phyloP scores from a whole-genome alignment of 2,888 invertebrate species.

The Ophion costatus region DNA sequence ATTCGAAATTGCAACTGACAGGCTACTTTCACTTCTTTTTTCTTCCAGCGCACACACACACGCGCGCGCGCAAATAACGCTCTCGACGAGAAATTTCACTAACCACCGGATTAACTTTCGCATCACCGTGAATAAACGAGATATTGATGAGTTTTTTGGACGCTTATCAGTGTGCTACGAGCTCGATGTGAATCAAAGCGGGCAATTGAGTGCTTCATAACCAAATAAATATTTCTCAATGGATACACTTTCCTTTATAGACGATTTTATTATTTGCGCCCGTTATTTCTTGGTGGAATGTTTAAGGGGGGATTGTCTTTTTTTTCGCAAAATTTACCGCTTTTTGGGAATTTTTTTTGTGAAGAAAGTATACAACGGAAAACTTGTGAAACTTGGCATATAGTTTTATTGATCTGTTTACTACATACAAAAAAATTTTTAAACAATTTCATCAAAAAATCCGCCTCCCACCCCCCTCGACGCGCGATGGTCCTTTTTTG shows the following conservation, averaged over 20 bases:
- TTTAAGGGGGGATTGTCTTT: too few relatives aligned
- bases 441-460: too few relatives aligned
- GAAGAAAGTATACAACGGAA: too few relatives aligned
- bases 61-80: background rate
- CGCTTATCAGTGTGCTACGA: constrained; percentile 27
- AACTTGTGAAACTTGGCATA: too few relatives aligned
- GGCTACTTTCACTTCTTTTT: constrained; percentile 58
- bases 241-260: background rate
- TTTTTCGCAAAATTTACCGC: too few relatives aligned
- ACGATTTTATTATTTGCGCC: background rate
- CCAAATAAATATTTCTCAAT: constrained; percentile 14
- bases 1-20: constrained; percentile 55
- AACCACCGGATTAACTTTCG: constrained; percentile 59
- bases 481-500: too few relatives aligned
- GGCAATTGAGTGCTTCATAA: constrained; percentile 16
- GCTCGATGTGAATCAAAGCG: constrained; percentile 14
- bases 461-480: too few relatives aligned
- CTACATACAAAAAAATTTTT: too few relatives aligned
- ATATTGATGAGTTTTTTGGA: constrained; percentile 57
- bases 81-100: constrained; percentile 56
- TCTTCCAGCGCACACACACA: constrained; percentile 50
- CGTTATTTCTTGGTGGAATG: background rate
- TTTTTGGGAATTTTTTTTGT: too few relatives aligned
- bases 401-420: too few relatives aligned
- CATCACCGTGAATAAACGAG: constrained; percentile 60